Base-by-base conservation (phyloP, 1,140 invertebrate genomes). In the Pogonomyrmex barbatus region DNA sequence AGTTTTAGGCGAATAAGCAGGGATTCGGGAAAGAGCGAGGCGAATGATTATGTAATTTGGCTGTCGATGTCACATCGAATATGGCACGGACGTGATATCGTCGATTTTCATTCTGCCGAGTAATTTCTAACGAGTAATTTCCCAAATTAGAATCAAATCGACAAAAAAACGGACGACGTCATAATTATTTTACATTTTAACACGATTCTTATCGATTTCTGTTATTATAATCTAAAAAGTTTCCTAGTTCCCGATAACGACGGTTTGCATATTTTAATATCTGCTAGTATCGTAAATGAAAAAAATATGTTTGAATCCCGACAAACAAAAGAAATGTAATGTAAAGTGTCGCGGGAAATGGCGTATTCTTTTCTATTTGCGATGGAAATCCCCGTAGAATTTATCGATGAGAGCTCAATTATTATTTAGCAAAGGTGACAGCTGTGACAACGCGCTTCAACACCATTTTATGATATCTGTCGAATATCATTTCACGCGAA, bases 21-120 rank as follows among this genome's bases (percentile, higher is more conserved):
- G 10, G 50, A 89, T 30, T 70, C 85, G 70, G 68, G 24, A 60
- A 65, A 81, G 24, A 24, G 17, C 33, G 42, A 47, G 30, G 33
- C 45, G 42, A 87, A 75, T 75, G 47, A 83, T 83, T 86, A 24
- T 24, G 75, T 88, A 75, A 65, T 68, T 60, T 62, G 58, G 60
- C 17, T 63, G 39, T 50, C 39, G 52, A 54, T 50, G 65, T 36
- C 36, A 63, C 52, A 52, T 75, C 54, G 24, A 33, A 42, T 24
- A 14, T 24, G 36, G 71, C 56, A 24, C 24, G 24, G 24, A 24
- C 56, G 30, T 60, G 79, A 54, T 73, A 75, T 75, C 14, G 68
- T 83, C 10, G 68, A 83, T 75, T 1, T 60, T 58, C 2, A 12
- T 60, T 62, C 14, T 6, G 5, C 17, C 17, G 24, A 24, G 24